Conservation (phyloP, 1,140 invertebrate species). For the Diabrotica virgifera region DNA sequence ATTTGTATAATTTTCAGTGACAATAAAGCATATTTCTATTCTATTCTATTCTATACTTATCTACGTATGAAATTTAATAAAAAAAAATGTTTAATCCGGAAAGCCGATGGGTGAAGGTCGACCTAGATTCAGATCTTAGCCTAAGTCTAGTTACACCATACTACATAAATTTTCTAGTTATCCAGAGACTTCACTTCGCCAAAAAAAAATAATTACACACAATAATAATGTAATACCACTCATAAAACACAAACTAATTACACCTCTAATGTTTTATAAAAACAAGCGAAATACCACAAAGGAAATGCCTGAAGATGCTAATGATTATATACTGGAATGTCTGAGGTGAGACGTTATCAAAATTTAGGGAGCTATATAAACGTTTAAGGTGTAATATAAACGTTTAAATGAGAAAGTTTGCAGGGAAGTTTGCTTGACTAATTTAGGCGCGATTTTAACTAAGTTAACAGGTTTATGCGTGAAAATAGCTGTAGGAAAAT, state of each 20-base stretch:
- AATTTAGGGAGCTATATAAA: constrained; percentile 11
- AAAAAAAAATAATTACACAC: too few relatives aligned
- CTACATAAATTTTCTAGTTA: too few relatives aligned
- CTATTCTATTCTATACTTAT: too few relatives aligned
- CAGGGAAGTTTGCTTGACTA: constrained; percentile 8
- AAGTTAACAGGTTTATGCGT: background rate
- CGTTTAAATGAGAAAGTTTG: background rate
- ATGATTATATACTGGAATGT: constrained; percentile 10
- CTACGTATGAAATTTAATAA: too few relatives aligned
- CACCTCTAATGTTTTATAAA: background rate
- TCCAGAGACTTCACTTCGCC: too few relatives aligned
- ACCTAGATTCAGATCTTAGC: too few relatives aligned
- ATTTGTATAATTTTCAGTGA: too few relatives aligned
- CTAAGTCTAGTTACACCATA: too few relatives aligned
- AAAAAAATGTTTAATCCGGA: too few relatives aligned
- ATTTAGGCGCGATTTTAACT: constrained; percentile 4
- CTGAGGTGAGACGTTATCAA: constrained; percentile 11
- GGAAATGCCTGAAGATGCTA: constrained; percentile 6
- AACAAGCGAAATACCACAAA: background rate
- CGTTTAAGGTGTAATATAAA: constrained; percentile 7
- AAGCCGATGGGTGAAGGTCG: too few relatives aligned
- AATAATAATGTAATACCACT: background rate
- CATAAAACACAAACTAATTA: background rate
- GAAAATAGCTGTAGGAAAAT: background rate
- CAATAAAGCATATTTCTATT: too few relatives aligned